phyloP scores from a whole-genome alignment of 2,888 invertebrate genomes.

The Tipula unca region DNA sequence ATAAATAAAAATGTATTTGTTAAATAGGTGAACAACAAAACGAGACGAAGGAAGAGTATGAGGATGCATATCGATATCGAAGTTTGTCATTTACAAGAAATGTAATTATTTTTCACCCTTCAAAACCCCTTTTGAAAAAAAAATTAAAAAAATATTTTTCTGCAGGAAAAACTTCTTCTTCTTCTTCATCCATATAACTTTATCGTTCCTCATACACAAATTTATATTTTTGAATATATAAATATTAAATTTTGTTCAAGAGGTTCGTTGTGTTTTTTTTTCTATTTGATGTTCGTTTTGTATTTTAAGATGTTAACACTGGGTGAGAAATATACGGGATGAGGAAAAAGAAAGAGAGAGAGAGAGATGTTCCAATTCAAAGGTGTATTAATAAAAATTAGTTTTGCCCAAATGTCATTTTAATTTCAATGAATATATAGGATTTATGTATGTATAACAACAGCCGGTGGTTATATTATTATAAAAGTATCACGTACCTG shows the following conservation, averaged over 20 bases:
- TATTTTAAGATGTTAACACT: background rate
- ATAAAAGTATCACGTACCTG: constrained; percentile 53
- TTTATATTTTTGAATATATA: background rate
- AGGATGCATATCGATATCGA: background rate
- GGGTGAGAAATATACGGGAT: background rate
- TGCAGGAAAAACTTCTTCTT: background rate
- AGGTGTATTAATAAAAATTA: background rate
- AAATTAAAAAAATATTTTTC: background rate
- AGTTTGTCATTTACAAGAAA: constrained; percentile 4
- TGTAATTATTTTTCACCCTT: background rate
- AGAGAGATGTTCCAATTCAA: background rate
- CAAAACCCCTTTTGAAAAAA: background rate
- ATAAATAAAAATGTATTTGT: background rate
- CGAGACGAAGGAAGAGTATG: background rate
- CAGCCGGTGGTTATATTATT: background rate
- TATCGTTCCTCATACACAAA: background rate
- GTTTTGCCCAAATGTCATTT: background rate
- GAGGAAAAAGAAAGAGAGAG: background rate
- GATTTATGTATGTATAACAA: background rate
- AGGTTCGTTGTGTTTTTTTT: background rate
- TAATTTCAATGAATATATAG: background rate
- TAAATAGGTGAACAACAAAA: background rate
- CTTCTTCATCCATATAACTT: background rate
- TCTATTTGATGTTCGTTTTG: constrained; percentile 8
- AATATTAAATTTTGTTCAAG: background rate